Base-by-base conservation (phyloP, 2,888 invertebrate species). In the Vanessa cardui region DNA sequence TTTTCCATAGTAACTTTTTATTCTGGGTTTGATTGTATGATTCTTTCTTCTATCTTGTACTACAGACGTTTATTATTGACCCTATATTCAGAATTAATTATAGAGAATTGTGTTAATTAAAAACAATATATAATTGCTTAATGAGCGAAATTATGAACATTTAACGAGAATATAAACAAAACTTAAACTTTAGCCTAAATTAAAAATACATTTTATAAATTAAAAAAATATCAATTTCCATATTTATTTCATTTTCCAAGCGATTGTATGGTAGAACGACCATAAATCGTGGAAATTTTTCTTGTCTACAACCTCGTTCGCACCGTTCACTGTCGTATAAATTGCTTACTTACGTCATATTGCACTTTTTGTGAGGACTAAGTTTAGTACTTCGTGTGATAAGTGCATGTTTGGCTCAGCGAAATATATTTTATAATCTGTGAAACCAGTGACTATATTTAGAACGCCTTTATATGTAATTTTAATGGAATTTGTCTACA, bases 221-320 rank as follows among this genome's bases (percentile, higher is more conserved):
- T 26, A 16, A 31, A 39, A n/a, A 56, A 12, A 20, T 56, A 4
- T 8, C 6, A 15, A 33, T 26, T 6, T 21, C 7, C 46, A 59
- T 59, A 7, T 47, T 31, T 16, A 47, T 60, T 46, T 33, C 15
- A 16, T 54, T 15, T 52, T 54, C 16, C 52, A 16, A 54, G 31
- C 16, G 2, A 54, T 16, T 54, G 45, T 33, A 39, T 12, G 33
- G 15, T 7, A 61, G 47, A 39, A 49, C 50, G 33, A 26, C 44
- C 44, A 26, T 58, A 56, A 56, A 62, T 62, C 18, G 46, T 64
- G 68, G 70, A 68, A 63, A 39, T 68, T 67, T 70, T 68, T 70
- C 54, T 54, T 59, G 59, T 47, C 44, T 47, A 60, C 54, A 70
- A 49, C 64, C 64, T 65, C 67, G 62, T 68, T 31, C 56, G 21